Evolutionary conservation across 2,113 vertebrate species (phyloP).

Genomic region (Gallinago media): DNA sequence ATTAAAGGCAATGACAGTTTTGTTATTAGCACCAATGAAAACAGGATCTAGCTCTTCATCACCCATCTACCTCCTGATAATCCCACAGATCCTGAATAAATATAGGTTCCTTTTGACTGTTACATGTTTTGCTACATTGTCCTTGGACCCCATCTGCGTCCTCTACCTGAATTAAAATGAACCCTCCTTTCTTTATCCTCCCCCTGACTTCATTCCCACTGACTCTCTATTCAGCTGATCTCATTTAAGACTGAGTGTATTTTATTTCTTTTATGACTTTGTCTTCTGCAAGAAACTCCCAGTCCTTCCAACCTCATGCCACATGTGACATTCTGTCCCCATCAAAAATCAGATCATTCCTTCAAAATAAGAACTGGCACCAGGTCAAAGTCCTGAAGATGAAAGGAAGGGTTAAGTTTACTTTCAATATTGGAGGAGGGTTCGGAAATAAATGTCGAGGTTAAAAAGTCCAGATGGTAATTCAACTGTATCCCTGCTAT

Average conservation of each 20-base stretch:
- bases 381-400: constrained; percentile 72
- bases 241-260: constrained; percentile 61
- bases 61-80: background rate
- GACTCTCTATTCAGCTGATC: constrained; percentile 56
- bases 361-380: constrained; percentile 69
- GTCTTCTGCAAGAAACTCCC: constrained; percentile 50
- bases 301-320: constrained; percentile 37
- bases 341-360: constrained; percentile 71
- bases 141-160: constrained; percentile 12
- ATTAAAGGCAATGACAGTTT: constrained; percentile 53
- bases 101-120: background rate
- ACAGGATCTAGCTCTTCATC: constrained; percentile 45
- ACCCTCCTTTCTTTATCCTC: background rate
- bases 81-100: background rate
- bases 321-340: constrained; percentile 60
- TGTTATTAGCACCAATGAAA: constrained; percentile 43
- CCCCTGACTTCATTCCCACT: constrained; percentile 44
- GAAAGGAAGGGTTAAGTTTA: constrained; percentile 84
- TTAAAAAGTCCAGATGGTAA: constrained; percentile 91
- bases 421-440: constrained; percentile 79
- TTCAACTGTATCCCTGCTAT: constrained; percentile 85
- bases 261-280: constrained; percentile 70
- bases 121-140: constrained; percentile 32
- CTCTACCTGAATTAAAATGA: constrained; percentile 47
- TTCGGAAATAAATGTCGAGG: constrained; percentile 86